These are phyloP conservation scores for Cygnus buccinator DNA, from an alignment of 2,113 vertebrate species.

Conservation along the genomic window DNA sequence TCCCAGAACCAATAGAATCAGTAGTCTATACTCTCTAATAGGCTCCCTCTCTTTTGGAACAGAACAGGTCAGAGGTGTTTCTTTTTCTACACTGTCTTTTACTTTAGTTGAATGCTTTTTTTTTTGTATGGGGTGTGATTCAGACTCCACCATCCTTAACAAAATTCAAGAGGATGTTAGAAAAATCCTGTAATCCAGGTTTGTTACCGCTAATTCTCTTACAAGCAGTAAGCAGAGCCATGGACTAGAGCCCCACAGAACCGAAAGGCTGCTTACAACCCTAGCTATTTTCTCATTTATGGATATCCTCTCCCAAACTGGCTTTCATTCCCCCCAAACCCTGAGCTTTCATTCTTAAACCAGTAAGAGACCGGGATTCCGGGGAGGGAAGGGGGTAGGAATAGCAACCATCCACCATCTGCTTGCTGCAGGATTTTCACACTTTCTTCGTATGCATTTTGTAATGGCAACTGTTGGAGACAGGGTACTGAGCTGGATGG, in stretches of 20 bases:
- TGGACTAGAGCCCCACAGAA: neutral
- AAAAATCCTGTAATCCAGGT: neutral
- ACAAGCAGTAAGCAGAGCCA: neutral
- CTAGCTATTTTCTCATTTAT: neutral
- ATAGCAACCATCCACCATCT: conserved; percentile 47
- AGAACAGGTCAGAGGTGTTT: neutral
- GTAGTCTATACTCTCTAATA: neutral
- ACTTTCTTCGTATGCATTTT: neutral
- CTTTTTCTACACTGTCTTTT: neutral
- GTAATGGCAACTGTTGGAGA: conserved; percentile 32
- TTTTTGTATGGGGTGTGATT: neutral
- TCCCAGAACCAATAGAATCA: neutral
- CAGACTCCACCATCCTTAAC: neutral
- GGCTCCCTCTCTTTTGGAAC: neutral
- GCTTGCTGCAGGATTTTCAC: conserved; percentile 51
- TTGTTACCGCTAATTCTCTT: neutral
- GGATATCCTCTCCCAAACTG: neutral
- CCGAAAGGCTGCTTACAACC: neutral
- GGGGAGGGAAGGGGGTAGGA: conserved; percentile 2
- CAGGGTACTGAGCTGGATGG: neutral
- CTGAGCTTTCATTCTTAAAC: neutral
- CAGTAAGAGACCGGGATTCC: neutral
- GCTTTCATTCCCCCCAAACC: neutral
- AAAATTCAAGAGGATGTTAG: neutral
- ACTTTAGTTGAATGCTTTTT: neutral